Conservation (phyloP, 2,797 vertebrate genomes). For the Forpus xanthops region DNA sequence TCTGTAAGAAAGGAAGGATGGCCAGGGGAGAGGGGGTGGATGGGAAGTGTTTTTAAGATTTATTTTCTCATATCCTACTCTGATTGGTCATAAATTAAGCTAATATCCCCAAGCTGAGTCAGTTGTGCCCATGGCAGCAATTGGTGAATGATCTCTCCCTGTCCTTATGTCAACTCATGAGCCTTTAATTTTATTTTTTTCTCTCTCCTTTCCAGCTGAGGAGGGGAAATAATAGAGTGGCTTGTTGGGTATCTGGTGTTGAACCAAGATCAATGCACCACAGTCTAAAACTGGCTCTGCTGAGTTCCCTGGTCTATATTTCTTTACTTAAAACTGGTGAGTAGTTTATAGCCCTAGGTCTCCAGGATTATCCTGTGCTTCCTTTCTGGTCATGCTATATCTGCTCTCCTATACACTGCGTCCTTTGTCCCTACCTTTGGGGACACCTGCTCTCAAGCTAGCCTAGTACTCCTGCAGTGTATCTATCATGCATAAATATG, state of each 20-base stretch:
- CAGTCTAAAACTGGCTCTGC: background rate
- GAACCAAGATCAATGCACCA: background rate
- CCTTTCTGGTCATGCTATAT: background rate
- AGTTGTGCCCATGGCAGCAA: background rate
- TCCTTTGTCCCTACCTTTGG: background rate
- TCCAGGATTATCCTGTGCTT: background rate
- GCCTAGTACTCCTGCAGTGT: background rate
- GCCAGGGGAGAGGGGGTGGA: fast-evolving
- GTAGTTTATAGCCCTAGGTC: background rate
- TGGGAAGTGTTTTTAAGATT: background rate
- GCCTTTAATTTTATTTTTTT: background rate
- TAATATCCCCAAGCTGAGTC: background rate
- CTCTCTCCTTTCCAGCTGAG: background rate
- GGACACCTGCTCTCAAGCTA: background rate
- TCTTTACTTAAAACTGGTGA: background rate
- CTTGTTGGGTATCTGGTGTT: background rate
- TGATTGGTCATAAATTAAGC: background rate
- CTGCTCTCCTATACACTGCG: background rate
- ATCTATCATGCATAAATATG: background rate
- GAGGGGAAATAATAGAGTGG: fast-evolving
- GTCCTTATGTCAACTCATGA: background rate
- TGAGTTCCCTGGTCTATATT: background rate
- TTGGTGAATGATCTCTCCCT: background rate
- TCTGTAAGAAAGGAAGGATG: background rate
- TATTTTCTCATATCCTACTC: background rate